Evolutionary conservation across 2,888 invertebrate genomes (phyloP).

Genomic region (Oxystoma pomonae): DNA sequence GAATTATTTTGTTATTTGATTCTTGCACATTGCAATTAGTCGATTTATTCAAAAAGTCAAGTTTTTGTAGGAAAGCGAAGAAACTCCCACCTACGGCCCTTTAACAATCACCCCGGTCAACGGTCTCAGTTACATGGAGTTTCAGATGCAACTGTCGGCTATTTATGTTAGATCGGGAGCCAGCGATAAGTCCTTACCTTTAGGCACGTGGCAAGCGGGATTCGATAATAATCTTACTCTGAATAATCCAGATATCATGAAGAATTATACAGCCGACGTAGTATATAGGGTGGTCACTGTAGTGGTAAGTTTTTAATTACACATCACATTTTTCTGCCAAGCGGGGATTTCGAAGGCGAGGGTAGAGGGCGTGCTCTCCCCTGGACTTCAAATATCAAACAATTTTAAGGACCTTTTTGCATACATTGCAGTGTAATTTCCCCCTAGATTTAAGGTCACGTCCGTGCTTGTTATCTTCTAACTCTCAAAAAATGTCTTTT

Average conservation of each 20-base stretch:
- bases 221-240: conserved; percentile 63
- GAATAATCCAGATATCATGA: conserved; percentile 62
- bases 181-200: conserved; percentile 63
- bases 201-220: conserved; percentile 78
- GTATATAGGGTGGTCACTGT: conserved; percentile 86
- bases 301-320: no score
- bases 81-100: conserved; percentile 58
- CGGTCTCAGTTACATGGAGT: conserved; percentile 72
- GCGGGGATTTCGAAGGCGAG: no score
- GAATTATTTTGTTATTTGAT: no score
- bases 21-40: background rate
- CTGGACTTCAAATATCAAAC: no score
- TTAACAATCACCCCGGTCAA: conserved; percentile 58
- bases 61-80: conserved; percentile 23
- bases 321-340: no score
- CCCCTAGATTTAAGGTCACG: no score
- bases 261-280: conserved; percentile 72
- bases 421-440: no score
- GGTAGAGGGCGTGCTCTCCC: no score
- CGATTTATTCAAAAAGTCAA: background rate
- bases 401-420: no score
- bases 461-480: background rate
- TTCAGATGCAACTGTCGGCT: conserved; percentile 66
- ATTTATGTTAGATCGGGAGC: conserved; percentile 70
- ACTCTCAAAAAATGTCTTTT: no score